phyloP scores from a whole-genome alignment of 2,797 vertebrate genomes.

The Helicolenus hilgendorfi region DNA sequence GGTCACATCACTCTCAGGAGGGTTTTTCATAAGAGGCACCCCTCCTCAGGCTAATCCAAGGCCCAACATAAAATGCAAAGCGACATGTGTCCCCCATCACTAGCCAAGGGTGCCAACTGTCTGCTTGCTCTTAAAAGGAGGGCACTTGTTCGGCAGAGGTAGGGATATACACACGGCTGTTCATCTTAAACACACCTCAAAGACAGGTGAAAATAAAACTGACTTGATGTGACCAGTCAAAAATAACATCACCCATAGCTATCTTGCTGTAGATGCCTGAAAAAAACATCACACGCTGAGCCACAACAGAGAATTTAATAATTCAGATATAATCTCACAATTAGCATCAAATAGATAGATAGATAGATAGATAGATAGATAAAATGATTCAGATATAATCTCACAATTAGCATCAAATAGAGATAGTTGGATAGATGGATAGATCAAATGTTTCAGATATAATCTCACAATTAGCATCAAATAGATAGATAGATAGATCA shows the following conservation, averaged over 20 bases:
- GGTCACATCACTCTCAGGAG: conserved; percentile 64
- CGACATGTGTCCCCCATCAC: conserved; percentile 67
- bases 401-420: too few relatives aligned
- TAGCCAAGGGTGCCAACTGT: conserved; percentile 69
- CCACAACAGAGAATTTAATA: background rate
- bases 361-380: too few relatives aligned
- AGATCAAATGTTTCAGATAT: too few relatives aligned
- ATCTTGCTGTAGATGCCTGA: background rate
- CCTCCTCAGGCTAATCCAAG: conserved; percentile 64
- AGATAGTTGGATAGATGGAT: too few relatives aligned
- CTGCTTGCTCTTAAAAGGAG: conserved; percentile 56
- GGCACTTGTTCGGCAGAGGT: conserved; percentile 45
- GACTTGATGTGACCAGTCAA: conserved; percentile 1
- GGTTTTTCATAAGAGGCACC: conserved; percentile 60
- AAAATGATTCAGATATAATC: too few relatives aligned
- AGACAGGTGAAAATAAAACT: conserved; percentile 43
- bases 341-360: background rate
- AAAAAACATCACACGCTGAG: background rate
- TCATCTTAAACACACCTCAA: conserved; percentile 35
- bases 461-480: too few relatives aligned
- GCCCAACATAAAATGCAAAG: conserved; percentile 75
- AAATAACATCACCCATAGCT: conserved; percentile 1
- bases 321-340: background rate
- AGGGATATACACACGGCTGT: conserved; percentile 16
- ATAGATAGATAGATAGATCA: too few relatives aligned